Conservation (phyloP, 1,140 invertebrate genomes). For the Apis florea region DNA sequence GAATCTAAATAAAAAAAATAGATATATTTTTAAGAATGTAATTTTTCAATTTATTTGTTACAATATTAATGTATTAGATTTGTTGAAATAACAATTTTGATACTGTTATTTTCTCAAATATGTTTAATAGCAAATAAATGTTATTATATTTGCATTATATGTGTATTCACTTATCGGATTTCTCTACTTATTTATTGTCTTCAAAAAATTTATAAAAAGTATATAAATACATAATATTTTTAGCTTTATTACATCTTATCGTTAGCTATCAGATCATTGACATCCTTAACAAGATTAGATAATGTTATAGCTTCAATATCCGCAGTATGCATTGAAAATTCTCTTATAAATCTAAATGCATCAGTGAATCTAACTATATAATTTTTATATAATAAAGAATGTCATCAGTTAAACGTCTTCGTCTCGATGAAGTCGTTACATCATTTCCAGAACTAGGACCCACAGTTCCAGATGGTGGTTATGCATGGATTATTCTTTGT, state of each 20-base stretch:
- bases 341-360: slow-evolving; percentile 2
- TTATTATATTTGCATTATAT: slow-evolving; percentile 12
- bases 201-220: neutral
- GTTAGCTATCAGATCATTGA: slow-evolving; percentile 56
- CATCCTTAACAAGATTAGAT: slow-evolving; percentile 64
- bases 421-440: slow-evolving; percentile 81
- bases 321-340: neutral
- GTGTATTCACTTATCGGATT: neutral
- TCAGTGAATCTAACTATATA: neutral
- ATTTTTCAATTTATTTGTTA: neutral
- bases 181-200: neutral
- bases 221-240: neutral
- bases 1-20: neutral
- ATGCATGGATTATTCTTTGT: slow-evolving; percentile 84
- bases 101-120: slow-evolving; percentile 1
- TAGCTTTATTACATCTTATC: slow-evolving; percentile 50
- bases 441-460: slow-evolving; percentile 85
- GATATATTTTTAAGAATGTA: neutral
- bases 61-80: neutral
- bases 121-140: slow-evolving; percentile 25
- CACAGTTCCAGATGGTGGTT: slow-evolving; percentile 83
- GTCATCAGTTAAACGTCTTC: slow-evolving; percentile 77
- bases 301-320: slow-evolving; percentile 26
- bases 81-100: slow-evolving; percentile 10
- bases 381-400: slow-evolving; percentile 46